phyloP scores from a whole-genome alignment of 2,797 vertebrate species.

The Aplochiton taeniatus region DNA sequence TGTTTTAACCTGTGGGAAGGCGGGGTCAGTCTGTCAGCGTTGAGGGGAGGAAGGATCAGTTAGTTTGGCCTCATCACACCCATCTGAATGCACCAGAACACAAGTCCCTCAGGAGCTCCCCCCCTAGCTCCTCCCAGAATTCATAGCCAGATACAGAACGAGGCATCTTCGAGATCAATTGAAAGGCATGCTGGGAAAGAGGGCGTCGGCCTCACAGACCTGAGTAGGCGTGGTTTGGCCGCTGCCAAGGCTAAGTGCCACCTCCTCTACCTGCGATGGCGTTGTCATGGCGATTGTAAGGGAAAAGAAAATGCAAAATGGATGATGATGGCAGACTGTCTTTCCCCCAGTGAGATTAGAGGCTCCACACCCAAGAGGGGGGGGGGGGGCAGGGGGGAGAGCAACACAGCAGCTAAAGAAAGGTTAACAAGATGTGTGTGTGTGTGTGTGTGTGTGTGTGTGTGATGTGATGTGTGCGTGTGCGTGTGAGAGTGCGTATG shows the following conservation, averaged over 20 bases:
- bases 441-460: neutral
- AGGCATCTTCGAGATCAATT: conserved; percentile 4
- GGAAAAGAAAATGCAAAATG: conserved; percentile 75
- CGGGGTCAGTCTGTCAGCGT: conserved; percentile 53
- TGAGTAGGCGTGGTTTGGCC: conserved; percentile 64
- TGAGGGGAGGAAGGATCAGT: conserved; percentile 46
- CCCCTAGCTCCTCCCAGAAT: neutral
- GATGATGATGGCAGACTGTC: conserved; percentile 68
- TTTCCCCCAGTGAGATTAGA: conserved; percentile 47
- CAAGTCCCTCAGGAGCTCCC: too few relatives aligned
- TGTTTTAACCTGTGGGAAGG: conserved; percentile 57
- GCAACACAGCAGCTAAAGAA: neutral
- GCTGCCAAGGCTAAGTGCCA: conserved; percentile 69
- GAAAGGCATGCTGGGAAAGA: conserved; percentile 57
- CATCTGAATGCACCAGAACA: too few relatives aligned
- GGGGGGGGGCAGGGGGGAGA: too few relatives aligned
- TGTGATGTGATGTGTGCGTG: conserved; percentile 33
- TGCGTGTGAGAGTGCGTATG: conserved; percentile 8
- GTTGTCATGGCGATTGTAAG: conserved; percentile 67
- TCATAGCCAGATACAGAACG: neutral
- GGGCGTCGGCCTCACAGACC: conserved; percentile 79
- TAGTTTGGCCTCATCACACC: conserved; percentile 41
- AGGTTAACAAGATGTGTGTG: conserved; percentile 2
- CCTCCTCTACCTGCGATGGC: conserved; percentile 78
- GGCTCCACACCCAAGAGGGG: too few relatives aligned